Percentiles rank a stretch among this genome's conserved stretches.
These are phyloP conservation scores for Macrotus californicus DNA, from an alignment of 2,113 vertebrate species.

Conservation along the genomic window DNA sequence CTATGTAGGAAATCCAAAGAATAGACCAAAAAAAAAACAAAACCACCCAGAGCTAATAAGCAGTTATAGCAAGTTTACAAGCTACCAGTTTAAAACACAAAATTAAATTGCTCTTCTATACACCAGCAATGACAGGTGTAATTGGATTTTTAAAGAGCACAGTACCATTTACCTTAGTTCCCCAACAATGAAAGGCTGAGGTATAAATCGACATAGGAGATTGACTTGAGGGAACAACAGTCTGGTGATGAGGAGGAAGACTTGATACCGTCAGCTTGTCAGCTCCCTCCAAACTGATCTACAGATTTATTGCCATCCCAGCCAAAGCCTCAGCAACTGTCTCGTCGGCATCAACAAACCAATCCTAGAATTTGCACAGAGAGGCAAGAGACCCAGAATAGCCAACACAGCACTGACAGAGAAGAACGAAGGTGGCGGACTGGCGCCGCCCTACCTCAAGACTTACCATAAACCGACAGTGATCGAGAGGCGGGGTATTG, in stretches of 20 bases:
- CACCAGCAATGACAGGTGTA: not conserved
- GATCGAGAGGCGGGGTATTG: not conserved
- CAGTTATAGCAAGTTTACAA: not conserved
- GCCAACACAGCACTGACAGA: not conserved
- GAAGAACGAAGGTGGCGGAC: not conserved
- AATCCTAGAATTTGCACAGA: too few relatives aligned
- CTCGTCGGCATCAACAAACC: not conserved
- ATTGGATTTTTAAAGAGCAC: not conserved
- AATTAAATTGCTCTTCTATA: not conserved
- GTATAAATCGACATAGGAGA: not conserved
- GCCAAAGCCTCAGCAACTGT: not conserved
- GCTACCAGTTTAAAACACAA: not conserved
- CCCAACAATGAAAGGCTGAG: not conserved
- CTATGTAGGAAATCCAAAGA: not conserved
- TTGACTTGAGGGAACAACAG: not conserved
- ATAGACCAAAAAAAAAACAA: not conserved
- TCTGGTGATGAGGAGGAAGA: not conserved
- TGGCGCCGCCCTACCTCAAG: not conserved
- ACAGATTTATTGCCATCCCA: not conserved
- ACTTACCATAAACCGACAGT: not conserved
- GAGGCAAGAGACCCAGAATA: not conserved
- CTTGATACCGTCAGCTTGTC: not conserved
- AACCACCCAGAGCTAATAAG: not conserved
- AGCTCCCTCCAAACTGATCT: not conserved
- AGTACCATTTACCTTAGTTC: not conserved